Evolutionary conservation across 2,797 vertebrate species (phyloP).

Genomic region (Chromobotia macracanthus): DNA sequence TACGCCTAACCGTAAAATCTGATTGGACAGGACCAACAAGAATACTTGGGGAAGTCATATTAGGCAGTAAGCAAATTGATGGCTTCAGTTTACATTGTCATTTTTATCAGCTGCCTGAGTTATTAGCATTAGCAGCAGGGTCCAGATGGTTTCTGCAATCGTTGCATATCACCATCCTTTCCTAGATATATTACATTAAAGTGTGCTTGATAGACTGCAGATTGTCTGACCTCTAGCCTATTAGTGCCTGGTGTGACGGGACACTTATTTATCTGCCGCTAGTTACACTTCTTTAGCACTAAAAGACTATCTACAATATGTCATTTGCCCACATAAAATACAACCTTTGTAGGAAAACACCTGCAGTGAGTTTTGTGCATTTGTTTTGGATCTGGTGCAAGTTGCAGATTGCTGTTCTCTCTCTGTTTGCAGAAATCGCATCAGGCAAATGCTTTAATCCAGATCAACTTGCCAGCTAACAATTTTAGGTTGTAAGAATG

Average conservation of each 20-base stretch:
- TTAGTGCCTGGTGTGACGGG: not conserved
- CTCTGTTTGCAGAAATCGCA: not conserved
- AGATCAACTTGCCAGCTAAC: too few relatives aligned
- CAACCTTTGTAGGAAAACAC: constrained; percentile 4
- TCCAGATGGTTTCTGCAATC: constrained; percentile 1
- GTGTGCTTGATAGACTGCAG: not conserved
- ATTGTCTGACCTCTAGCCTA: constrained; percentile 33
- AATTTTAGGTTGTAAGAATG: too few relatives aligned
- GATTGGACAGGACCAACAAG: not conserved
- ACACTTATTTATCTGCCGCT: constrained; percentile 18
- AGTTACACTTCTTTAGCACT: constrained; percentile 13
- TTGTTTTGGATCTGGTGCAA: constrained; percentile 14
- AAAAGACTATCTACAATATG: constrained; percentile 17
- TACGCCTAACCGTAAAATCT: not conserved
- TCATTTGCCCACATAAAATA: constrained; percentile 19
- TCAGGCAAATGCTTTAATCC: too few relatives aligned
- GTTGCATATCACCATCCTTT: constrained; percentile 17
- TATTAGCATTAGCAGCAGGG: constrained; percentile 11
- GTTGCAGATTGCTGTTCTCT: not conserved
- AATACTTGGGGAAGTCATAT: not conserved
- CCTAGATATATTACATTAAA: constrained; percentile 36
- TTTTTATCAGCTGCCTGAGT: constrained; percentile 38
- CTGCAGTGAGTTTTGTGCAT: not conserved
- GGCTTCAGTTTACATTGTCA: constrained; percentile 8
- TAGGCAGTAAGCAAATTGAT: constrained; percentile 14